Conservation (phyloP, 1,140 invertebrate genomes). For the Cephus cinctus region DNA sequence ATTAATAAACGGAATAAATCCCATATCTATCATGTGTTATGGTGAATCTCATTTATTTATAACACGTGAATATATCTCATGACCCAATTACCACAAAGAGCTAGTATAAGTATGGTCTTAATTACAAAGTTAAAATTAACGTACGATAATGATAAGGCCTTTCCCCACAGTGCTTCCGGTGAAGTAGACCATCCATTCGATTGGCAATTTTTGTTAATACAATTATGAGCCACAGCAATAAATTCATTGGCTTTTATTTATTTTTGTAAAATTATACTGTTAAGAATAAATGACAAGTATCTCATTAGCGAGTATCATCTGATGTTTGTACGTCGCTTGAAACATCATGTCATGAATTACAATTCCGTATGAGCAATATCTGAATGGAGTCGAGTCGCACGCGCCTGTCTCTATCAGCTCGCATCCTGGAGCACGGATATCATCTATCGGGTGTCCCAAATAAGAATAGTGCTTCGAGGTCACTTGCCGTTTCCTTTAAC, state of each 20-base stretch:
- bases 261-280: too few species aligned
- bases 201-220: too few species aligned
- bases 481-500: constrained; percentile 48
- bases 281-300: too few species aligned
- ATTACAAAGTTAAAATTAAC: constrained; percentile 3
- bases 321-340: constrained; percentile 22
- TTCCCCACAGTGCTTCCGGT: constrained; percentile 6
- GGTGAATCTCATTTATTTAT: too few species aligned
- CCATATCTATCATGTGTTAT: too few species aligned
- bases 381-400: constrained; percentile 33
- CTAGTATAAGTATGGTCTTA: not conserved
- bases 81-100: not conserved
- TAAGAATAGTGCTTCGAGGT: constrained; percentile 45
- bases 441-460: constrained; percentile 52
- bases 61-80: not conserved
- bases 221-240: too few species aligned
- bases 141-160: constrained; percentile 7
- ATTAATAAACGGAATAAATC: too few species aligned
- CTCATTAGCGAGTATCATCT: too few species aligned
- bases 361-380: too few species aligned
- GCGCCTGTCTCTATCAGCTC: constrained; percentile 40
- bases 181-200: constrained; percentile 7
- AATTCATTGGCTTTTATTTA: too few species aligned
- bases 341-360: too few species aligned
- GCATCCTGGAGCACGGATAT: constrained; percentile 46